A percentile compares a stretch with the other conserved stretches of the same genome.
phyloP scores from a whole-genome alignment of 1,140 invertebrate species.

The Cyclina sinensis region DNA sequence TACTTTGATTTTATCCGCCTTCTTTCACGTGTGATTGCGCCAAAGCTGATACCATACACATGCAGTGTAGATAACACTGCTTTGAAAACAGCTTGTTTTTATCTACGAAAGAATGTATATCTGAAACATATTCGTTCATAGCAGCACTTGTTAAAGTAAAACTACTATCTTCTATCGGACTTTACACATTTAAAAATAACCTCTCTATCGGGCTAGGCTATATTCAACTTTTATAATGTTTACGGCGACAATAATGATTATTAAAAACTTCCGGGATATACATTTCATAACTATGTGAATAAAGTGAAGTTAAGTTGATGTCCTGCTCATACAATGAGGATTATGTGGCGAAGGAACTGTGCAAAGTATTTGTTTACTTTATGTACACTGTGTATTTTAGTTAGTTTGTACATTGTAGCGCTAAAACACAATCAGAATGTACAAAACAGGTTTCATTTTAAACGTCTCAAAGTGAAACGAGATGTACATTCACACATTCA shows the following conservation, averaged over 20 bases:
- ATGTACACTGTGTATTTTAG: neutral
- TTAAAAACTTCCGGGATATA: neutral
- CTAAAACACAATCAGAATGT: neutral
- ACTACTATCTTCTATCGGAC: no score
- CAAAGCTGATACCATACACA: no score
- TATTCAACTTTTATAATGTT: neutral
- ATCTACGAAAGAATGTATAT: no score
- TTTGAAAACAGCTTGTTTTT: no score
- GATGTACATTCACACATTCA: neutral
- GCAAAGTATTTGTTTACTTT: neutral
- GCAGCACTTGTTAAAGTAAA: no score
- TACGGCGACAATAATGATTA: neutral
- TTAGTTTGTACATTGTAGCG: neutral
- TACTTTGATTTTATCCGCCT: no score
- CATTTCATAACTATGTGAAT: neutral
- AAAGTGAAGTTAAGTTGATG: no score
- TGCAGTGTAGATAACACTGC: no score
- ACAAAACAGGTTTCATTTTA: conserved; percentile 2
- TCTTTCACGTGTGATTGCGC: no score
- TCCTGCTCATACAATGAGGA: neutral
- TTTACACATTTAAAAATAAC: no score
- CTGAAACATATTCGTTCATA: no score
- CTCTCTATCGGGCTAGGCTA: no score
- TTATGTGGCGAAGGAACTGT: neutral
- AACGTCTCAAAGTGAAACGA: neutral